Conservation (phyloP, 1,140 invertebrate species). For the Periplaneta americana region DNA sequence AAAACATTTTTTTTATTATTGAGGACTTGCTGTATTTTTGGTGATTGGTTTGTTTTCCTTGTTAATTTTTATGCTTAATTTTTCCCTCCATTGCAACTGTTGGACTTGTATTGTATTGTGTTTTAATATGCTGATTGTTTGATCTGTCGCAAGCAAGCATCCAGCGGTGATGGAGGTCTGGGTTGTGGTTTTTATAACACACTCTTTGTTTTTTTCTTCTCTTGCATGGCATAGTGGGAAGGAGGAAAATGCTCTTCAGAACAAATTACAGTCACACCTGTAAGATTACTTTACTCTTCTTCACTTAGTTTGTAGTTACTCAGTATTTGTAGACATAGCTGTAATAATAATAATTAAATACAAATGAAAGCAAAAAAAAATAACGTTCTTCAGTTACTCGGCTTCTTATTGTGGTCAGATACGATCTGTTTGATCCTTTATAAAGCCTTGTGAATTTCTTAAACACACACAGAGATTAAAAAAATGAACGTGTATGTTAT, state of each 20-base stretch:
- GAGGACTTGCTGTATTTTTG: neutral
- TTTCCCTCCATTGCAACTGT: neutral
- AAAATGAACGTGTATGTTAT: too few species aligned
- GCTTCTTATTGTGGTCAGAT: too few species aligned
- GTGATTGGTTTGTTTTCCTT: neutral
- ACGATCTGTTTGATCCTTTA: too few species aligned
- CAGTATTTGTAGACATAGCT: neutral
- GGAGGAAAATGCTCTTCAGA: slow-evolving; percentile 63
- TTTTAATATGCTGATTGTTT: slow-evolving; percentile 10
- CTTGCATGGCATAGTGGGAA: slow-evolving; percentile 63
- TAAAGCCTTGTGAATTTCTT: too few species aligned
- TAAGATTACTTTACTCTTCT: slow-evolving; percentile 41
- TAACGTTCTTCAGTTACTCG: too few species aligned
- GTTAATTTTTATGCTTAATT: neutral
- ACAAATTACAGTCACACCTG: slow-evolving; percentile 62
- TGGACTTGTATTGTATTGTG: neutral
- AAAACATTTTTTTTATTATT: neutral
- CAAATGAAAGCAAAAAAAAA: neutral
- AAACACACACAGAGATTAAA: too few species aligned
- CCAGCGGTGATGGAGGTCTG: slow-evolving; percentile 5
- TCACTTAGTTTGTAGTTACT: slow-evolving; percentile 10
- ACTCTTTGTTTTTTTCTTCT: slow-evolving; percentile 43
- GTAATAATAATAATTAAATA: neutral
- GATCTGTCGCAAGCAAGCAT: slow-evolving; percentile 3
- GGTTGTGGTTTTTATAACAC: slow-evolving; percentile 20